A percentile compares a stretch with the other conserved stretches of the same genome.
These are phyloP conservation scores for Spea hammondii DNA, from an alignment of 2,797 vertebrate genomes.

Conservation along the genomic window DNA sequence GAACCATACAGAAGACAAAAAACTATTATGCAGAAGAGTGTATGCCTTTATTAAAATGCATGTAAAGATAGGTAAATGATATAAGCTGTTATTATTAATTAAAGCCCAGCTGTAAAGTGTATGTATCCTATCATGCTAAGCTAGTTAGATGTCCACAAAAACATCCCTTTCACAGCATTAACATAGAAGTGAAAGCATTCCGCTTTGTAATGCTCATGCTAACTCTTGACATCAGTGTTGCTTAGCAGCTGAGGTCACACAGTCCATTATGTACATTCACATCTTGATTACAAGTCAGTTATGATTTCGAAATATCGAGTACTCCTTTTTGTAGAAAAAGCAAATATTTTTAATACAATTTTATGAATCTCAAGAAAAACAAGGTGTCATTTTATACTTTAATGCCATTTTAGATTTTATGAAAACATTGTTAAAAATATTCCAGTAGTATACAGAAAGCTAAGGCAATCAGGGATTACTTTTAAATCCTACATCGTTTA, in stretches of 20 bases:
- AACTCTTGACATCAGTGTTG: slow-evolving; percentile 25
- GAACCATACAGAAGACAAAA: too few species aligned
- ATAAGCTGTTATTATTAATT: too few species aligned
- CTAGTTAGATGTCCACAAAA: background rate
- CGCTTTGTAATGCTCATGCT: background rate
- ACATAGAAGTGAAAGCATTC: slow-evolving; percentile 3
- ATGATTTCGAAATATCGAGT: slow-evolving; percentile 8
- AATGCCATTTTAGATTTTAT: too few species aligned
- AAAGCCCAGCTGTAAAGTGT: background rate
- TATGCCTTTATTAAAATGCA: too few species aligned
- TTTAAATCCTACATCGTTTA: too few species aligned
- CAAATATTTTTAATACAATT: slow-evolving; percentile 2
- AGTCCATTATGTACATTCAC: slow-evolving; percentile 12
- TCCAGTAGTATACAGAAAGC: too few species aligned
- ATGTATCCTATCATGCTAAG: background rate
- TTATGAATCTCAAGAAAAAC: slow-evolving; percentile 13
- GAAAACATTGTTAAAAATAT: too few species aligned
- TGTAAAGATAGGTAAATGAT: too few species aligned
- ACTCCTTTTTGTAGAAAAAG: slow-evolving; percentile 8
- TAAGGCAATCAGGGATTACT: too few species aligned
- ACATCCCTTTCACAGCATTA: slow-evolving; percentile 1
- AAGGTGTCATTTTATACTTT: too few species aligned
- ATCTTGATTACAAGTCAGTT: slow-evolving; percentile 22
- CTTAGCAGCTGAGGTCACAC: slow-evolving; percentile 31
- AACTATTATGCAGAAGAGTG: too few species aligned